Evolutionary conservation across 2,113 vertebrate genomes (phyloP).

Genomic region (Alexandromys fortis): DNA sequence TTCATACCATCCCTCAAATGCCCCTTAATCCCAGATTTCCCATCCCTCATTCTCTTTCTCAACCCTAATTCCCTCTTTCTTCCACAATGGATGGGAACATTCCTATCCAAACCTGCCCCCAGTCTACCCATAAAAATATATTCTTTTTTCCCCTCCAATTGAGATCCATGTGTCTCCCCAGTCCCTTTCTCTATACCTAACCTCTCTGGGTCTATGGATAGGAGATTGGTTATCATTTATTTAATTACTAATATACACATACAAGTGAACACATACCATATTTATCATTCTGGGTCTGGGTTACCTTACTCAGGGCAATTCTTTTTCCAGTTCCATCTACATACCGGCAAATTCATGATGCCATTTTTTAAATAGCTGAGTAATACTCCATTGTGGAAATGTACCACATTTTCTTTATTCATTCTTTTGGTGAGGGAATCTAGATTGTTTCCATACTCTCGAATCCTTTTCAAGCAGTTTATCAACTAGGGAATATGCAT

Average conservation of each 20-base stretch:
- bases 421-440: not conserved
- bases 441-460: not conserved
- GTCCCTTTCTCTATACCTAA: not conserved
- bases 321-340: not conserved
- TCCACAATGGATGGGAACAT: not conserved
- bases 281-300: not conserved
- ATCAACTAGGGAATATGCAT: not conserved
- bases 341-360: not conserved
- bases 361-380: not conserved
- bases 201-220: not conserved
- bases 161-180: not conserved
- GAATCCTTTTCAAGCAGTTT: not conserved
- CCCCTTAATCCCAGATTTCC: not conserved
- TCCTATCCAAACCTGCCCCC: not conserved
- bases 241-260: not conserved
- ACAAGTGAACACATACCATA: not conserved
- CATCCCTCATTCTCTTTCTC: not conserved
- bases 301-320: not conserved
- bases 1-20: not conserved
- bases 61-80: not conserved
- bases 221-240: not conserved
- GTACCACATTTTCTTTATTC: not conserved
- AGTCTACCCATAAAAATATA: not conserved
- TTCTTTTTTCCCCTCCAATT: not conserved
- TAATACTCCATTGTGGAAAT: not conserved